Base-by-base conservation (phyloP, 2,888 invertebrate species). In the Caenorhabditis afra region DNA sequence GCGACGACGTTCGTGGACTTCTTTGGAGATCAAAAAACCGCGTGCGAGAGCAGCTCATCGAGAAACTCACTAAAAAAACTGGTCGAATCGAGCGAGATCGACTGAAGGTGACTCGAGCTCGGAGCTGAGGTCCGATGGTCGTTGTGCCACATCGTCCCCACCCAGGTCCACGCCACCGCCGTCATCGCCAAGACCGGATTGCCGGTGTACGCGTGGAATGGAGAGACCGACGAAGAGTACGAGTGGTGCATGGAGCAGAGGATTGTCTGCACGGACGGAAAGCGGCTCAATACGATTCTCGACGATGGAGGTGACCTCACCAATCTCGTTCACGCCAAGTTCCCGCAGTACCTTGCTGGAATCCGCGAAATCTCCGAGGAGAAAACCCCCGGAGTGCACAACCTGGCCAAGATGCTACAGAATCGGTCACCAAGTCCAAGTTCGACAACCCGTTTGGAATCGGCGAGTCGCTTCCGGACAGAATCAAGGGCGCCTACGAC, bases 381-480 rank as follows among this genome's bases (percentile, higher is more conserved):
- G 93, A 99, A 99, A 5, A 99, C 99, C 14, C 99, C 99, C 3
- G 99, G 99, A 61, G 97, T 99, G 1, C 98, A 99, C 91, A 97
- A 97, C 92, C 93, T 99, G 75, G 96, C 97, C 91, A 95, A 95
- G 92, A 96, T 98, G 96, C 93, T 96, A 91, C 94, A 94, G 87
- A 94, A 94, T 96, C 98, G 4, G 99, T 99, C 11, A 99, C 99
- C 23, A 99, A 99, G 93, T 97, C 97, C 92, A 99, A 99, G 92
- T 99, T 99, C 91, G 99, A 99, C 92, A 99, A 99, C 91, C 92
- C 99, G 75, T 99, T 99, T 91, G 99, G 99, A 75, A 99, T 98
- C 91, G 94, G 99, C 64, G 99, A 99, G 91, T 99, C 98, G 0
- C 93, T 99, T 41, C 94, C 96, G 80, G 99, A 99, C 92, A 99